Base-by-base conservation (phyloP, 2,888 invertebrate genomes). In the Leuctra nigra region DNA sequence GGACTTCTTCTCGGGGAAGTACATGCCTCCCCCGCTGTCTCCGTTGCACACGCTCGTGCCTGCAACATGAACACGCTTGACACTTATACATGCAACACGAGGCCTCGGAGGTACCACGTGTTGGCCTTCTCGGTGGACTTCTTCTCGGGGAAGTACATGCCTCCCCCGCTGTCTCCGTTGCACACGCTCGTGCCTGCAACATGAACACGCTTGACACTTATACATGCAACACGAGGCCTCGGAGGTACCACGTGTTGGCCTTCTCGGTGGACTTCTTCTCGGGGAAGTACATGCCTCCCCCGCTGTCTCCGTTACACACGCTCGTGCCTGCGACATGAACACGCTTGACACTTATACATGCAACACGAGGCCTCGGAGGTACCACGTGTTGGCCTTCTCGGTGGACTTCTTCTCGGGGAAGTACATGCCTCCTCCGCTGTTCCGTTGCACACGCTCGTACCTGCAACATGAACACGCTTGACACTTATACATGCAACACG, bases 11-110 rank as follows among this genome's bases (percentile, higher is more conserved):
- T 52, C 54, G 3, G 69, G 68, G 57, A 73, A 69, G 1, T 72
- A 69, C 71, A 73, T 69, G 2, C 72, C 72, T 2, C 73, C 72
- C 1, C 73, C 73, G 2, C 72, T 72, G 61, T 75, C 73, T 4
- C 73, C 73, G 58, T 73, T 73, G 66, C 81, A 81, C 0, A 80
- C 80, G 0, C 80, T 77, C 1, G 79, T 79, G 60, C 79, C 80
- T 80, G 68, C 6, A 29, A 58, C 6, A 23, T 3, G 44, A 11
- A n/a, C n/a, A n/a, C n/a, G n/a, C n/a, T n/a, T n/a, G n/a, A n/a
- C n/a, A n/a, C n/a, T n/a, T n/a, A n/a, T n/a, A n/a, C n/a, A n/a
- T n/a, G 69, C 1, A 80, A 80, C 1, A 81, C 80, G 14, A 82
- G 66, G 14, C 62, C 63, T 9, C 63, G 61, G 6, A 63, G 52